Percentiles rank a stretch among this genome's conserved stretches.
Conservation (phyloP, 2,113 vertebrate genomes). For the Peromyscus leucopus region DNA sequence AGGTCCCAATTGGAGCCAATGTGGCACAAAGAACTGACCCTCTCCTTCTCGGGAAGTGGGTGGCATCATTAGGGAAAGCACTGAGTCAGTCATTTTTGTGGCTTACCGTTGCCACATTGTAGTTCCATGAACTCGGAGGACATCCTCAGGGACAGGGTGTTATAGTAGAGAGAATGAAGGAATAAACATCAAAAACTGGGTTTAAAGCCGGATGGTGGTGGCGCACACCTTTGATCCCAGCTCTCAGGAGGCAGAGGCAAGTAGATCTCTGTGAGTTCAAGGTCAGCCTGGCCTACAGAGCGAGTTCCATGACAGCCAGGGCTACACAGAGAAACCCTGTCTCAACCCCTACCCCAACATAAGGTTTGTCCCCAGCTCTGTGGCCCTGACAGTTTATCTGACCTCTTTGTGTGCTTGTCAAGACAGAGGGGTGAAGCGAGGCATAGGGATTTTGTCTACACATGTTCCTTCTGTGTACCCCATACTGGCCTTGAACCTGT, state of each 20-base stretch:
- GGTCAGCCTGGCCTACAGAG: neutral
- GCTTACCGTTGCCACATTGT: conserved; percentile 25
- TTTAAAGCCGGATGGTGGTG: neutral
- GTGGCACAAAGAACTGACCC: conserved; percentile 66
- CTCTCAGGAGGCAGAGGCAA: neutral
- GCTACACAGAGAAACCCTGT: neutral
- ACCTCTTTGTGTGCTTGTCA: neutral
- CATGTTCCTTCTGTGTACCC: neutral
- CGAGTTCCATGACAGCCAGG: neutral
- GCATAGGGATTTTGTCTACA: neutral
- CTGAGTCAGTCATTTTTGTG: conserved; percentile 69
- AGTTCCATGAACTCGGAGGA: neutral
- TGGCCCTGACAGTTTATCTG: neutral
- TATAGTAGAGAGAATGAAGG: neutral
- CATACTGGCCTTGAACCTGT: neutral
- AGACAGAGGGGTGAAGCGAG: neutral
- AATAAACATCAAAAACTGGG: neutral
- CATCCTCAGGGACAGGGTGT: neutral
- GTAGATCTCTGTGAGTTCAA: neutral
- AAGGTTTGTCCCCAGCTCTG: neutral
- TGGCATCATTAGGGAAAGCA: conserved; percentile 50
- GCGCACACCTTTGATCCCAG: neutral
- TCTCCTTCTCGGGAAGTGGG: conserved; percentile 53
- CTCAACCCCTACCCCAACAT: neutral
- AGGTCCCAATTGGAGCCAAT: conserved; percentile 56